These are phyloP conservation scores for Meliscaeva auricollis DNA, from an alignment of 2,888 invertebrate species.

Conservation along the genomic window DNA sequence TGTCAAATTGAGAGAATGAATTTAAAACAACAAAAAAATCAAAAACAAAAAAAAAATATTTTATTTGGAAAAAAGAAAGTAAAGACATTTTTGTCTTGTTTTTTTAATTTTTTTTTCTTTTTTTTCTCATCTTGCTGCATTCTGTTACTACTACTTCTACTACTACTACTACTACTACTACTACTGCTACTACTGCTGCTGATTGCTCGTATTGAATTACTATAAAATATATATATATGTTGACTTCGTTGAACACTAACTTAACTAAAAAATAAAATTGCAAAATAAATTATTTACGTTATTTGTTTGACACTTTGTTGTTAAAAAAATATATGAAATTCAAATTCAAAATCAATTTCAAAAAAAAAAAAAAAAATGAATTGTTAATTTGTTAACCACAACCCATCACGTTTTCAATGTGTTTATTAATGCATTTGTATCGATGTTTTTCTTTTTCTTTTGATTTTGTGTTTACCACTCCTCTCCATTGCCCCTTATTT, in stretches of 20 bases:
- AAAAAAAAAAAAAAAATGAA: constrained; percentile 36
- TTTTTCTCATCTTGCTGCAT: constrained; percentile 75
- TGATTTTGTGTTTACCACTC: constrained; percentile 43
- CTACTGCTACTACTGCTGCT: constrained; percentile 67
- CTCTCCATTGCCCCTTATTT: constrained; percentile 17
- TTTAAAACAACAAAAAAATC: constrained; percentile 8
- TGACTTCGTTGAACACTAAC: constrained; percentile 72
- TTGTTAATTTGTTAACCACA: constrained; percentile 49
- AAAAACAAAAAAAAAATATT: constrained; percentile 18
- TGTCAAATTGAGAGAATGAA: constrained; percentile 44
- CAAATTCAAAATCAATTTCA: constrained; percentile 21
- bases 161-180: constrained; percentile 62
- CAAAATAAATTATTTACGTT: constrained; percentile 67
- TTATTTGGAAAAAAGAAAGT: constrained; percentile 59
- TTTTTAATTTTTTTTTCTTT: constrained; percentile 48
- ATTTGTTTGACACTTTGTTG: constrained; percentile 65
- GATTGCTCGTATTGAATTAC: constrained; percentile 72
- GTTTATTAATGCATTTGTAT: constrained; percentile 68
- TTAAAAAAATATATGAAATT: constrained; percentile 14
- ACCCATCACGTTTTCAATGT: constrained; percentile 53
- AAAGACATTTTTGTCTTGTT: constrained; percentile 57
- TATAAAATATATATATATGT: constrained; percentile 70
- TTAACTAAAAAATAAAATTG: constrained; percentile 40
- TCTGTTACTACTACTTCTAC: constrained; percentile 73
- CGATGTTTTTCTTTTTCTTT: constrained; percentile 50